Percentiles rank a stretch among this genome's conserved stretches.
phyloP scores from a whole-genome alignment of 2,888 invertebrate species.

The Netelia inedita region DNA sequence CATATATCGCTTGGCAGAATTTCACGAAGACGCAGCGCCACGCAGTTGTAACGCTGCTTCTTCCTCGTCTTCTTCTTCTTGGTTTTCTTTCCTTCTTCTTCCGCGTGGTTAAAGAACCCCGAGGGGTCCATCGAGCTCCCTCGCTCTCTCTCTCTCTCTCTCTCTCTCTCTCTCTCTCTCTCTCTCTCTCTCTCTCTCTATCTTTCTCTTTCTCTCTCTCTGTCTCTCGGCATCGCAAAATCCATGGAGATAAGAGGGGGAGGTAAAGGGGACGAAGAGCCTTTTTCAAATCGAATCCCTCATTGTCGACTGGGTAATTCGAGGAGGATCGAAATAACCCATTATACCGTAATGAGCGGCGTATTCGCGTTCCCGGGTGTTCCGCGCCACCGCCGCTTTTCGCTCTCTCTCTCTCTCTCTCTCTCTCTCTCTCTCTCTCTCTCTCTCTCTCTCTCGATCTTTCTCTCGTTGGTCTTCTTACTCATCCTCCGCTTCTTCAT shows the following conservation, averaged over 20 bases:
- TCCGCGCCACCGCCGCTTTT: conserved; percentile 56
- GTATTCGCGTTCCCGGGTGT: conserved; percentile 76
- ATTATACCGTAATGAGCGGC: conserved; percentile 82
- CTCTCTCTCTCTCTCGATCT: conserved; percentile 24
- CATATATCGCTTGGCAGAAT: background rate
- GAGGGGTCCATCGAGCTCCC: conserved; percentile 43
- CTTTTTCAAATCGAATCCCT: conserved; percentile 81
- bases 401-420: conserved; percentile 33
- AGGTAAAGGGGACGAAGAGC: conserved; percentile 30
- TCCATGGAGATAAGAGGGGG: conserved; percentile 34
- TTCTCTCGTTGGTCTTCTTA: conserved; percentile 50
- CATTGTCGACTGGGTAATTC: conserved; percentile 83
- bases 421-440: conserved; percentile 17
- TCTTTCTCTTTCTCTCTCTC: too few relatives aligned
- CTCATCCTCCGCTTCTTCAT: conserved; percentile 34
- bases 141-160: background rate
- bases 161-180: too few relatives aligned
- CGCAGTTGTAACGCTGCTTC: conserved; percentile 40
- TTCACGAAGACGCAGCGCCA: background rate
- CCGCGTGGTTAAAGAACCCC: conserved; percentile 64
- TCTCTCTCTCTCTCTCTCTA: background rate
- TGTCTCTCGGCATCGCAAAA: background rate
- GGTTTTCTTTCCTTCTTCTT: conserved; percentile 43
- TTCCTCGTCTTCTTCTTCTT: conserved; percentile 17
- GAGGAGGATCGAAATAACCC: conserved; percentile 83